Evolutionary conservation across 2,888 invertebrate species (phyloP), one percentile per base, ranked within the genome.

Genomic region (Neria commutata): DNA sequence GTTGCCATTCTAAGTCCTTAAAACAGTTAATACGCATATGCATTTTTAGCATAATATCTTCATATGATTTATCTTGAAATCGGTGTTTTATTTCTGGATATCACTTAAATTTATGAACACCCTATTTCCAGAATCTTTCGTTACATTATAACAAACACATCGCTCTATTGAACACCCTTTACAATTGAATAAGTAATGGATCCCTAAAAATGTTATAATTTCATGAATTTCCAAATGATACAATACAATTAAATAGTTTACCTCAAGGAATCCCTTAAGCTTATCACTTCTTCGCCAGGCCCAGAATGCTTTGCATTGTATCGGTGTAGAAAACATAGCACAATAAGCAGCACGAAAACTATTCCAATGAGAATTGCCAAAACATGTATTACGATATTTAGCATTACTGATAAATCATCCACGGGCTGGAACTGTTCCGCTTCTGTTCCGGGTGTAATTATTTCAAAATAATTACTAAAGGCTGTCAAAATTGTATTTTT

Each of bases 381-480:
- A 61, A 92, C 87, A 84, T 92, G 89, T 40, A 91, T 81, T 10
- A 88, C 86, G 17, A 89, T 82, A 68, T 88, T 87, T 10, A 90
- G 71, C 0, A 82, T 70, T 21, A 79, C 73, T 33, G 83, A 74
- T 0, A 84, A 80, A n/a, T 81, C 78, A 3, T 82, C 77, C 0
- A 81, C 72, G 0, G 81, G 67, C 1, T 83, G 83, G 0, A 81
- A 83, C 3, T 79, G 76, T 23, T 78, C 77, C 2, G 80, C 71
- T 29, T 70, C 63, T 3, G 89, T 85, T n/a, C 91, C 90, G 0
- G 91, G 90, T 74, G 87, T 88, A 67, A 92, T 84, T 48, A 88
- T 85, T 66, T 87, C 86, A 65, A 93, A 87, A 76, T 91, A 94
- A 59, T 87, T 87, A 73, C 92, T 94, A 75, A 89, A 93, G 4